phyloP scores from a whole-genome alignment of 2,113 vertebrate genomes.

The Mobula birostris region DNA sequence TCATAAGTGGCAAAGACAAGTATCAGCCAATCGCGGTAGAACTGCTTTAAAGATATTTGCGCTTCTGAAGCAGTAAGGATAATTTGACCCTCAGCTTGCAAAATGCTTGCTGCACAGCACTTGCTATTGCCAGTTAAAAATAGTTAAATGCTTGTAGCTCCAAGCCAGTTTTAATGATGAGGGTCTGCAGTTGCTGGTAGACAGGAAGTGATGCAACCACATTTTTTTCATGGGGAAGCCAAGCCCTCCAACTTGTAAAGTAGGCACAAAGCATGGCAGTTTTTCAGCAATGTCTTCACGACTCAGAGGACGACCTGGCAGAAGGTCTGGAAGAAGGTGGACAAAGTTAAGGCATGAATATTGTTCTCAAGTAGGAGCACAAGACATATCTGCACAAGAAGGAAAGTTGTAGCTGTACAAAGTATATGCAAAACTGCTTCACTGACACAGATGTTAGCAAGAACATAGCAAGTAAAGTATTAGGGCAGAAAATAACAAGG shows the following conservation, averaged over 20 bases:
- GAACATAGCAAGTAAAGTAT: slow-evolving; percentile 18
- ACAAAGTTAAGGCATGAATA: slow-evolving; percentile 34
- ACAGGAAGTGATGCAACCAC: slow-evolving; percentile 28
- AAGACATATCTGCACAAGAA: slow-evolving; percentile 26
- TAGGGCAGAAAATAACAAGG: not conserved
- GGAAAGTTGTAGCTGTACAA: slow-evolving; percentile 23
- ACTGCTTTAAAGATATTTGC: slow-evolving; percentile 4
- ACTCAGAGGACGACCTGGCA: slow-evolving; percentile 33
- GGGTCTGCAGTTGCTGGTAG: not conserved
- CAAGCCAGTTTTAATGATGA: slow-evolving; percentile 27
- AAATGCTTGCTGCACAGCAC: not conserved
- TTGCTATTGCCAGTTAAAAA: not conserved
- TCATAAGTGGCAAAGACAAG: not conserved
- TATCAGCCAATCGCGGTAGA: not conserved
- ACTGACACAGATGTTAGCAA: slow-evolving; percentile 13
- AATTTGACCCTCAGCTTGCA: not conserved
- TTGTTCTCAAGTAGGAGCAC: slow-evolving; percentile 25
- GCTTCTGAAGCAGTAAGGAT: not conserved
- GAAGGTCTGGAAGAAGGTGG: slow-evolving; percentile 34
- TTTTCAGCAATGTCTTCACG: slow-evolving; percentile 35
- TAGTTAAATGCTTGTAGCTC: slow-evolving; percentile 8
- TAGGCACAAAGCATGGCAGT: slow-evolving; percentile 28
- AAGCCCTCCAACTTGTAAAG: slow-evolving; percentile 20
- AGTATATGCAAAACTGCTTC: slow-evolving; percentile 8
- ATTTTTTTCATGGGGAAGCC: slow-evolving; percentile 9